Base-by-base conservation (phyloP, 1,140 invertebrate species). In the Sipha flava region DNA sequence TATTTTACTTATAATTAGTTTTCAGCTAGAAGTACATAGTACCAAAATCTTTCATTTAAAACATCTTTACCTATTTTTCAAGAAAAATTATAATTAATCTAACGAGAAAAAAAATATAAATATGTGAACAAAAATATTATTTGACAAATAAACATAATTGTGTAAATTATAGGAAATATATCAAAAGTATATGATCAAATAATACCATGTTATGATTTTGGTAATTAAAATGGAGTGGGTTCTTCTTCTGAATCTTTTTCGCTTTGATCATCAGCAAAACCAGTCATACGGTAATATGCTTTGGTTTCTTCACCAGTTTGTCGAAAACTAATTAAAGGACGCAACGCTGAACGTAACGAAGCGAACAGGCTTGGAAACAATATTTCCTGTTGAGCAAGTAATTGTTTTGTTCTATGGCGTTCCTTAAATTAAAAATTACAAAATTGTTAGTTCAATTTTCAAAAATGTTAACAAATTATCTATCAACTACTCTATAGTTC, bases 381-480 rank as follows among this genome's bases (percentile, higher is more conserved):
- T n/a, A 92, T 87, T 85, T 94, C 93, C 81, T 94, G 92, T 82
- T 91, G 88, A 16, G 90, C 89, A 29, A 94, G 85, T 18, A 93
- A 84, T 84, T 94, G 92, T 82, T 92, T 92, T 47, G 89, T 90
- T 77, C 89, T 85, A 81, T 90, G 89, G 18, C 90, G 86, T 83
- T 92, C 91, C 88, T 92, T 80, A 23, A 84, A 84, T 79, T n/a
- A 68, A 59, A 18, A 57, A n/a, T n/a, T 47, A 80, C 80, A 26
- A 47, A 43, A 40, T 68, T 37, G 54, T 16, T 37, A 43, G 31
- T n/a, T n/a, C n/a, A n/a, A 66, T 31, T 6, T 26, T 66, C 5
- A 66, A 16, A n/a, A n/a, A n/a, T n/a, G n/a, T n/a, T n/a, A n/a
- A n/a, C n/a, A n/a, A n/a, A n/a, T n/a, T n/a, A n/a, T n/a, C n/a